Evolutionary conservation across 2,888 invertebrate genomes (phyloP), one percentile per base, ranked within the genome.

Genomic region (Tricholauxania praeusta): DNA sequence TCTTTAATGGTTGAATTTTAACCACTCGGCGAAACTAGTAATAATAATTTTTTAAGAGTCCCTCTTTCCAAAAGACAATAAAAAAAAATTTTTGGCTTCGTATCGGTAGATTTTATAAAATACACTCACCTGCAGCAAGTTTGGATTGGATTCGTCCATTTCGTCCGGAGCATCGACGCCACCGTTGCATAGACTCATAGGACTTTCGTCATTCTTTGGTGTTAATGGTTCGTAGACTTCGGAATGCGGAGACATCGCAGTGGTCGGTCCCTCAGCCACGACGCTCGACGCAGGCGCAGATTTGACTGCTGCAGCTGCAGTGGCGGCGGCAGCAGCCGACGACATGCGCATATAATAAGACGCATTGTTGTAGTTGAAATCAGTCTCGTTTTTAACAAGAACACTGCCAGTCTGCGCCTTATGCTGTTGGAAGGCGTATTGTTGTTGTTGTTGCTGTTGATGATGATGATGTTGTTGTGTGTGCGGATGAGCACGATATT

Each of bases 201-300:
- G 80, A 80, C 78, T 82, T 73, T 82, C 79, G 75, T 80, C 79
- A 77, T 81, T 82, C 75, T 79, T 82, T 72, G 82, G 80, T 77
- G 83, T 83, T 74, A 80, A 78, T 78, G 82, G 82, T 78, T 83
- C 83, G 70, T 81, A 82, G 75, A 79, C 79, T 71, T 74, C 72
- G 12, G 74, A 72, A 28, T 71, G 72, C 19, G 72, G 72, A 49
- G 76, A 74, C 69, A 71, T 69, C 49, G 67, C 67, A 70, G 65
- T 64, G 2, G 71, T 72, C 68, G 74, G 71, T 47, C 71, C 71
- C 64, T 68, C 5, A 72, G 72, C 17, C 57, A 64, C 39, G 39
- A 39, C 28, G 47, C 51, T 49, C 49, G 64, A 51, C 12, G 51
- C 55, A 55, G 67, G 7, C 62, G 48, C 2, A 14, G 62, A 55